Base-by-base conservation (phyloP, 37 sponge, comb jelly and placozoan genomes). In the Eunapius fragilis region DNA sequence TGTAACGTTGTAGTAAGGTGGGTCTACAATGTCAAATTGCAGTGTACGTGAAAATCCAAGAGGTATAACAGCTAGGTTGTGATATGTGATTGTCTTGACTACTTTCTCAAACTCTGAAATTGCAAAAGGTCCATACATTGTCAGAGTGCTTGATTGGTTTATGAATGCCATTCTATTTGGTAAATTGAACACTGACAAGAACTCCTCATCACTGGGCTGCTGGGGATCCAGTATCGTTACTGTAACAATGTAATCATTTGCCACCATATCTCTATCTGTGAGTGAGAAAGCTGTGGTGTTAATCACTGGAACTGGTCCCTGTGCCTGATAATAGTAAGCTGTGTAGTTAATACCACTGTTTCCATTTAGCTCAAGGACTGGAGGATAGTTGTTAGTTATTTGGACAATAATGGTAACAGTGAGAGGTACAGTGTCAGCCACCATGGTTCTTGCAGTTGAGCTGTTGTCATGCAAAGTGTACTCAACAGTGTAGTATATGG, bases 301-400 rank as follows among this genome's bases (percentile, higher is more conserved):
- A 11, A 92, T 87, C 31, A 85, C 72, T 31, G 84, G 69, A 19
- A 92, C 86, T 69, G 96, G 90, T 25, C 83, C 85, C 14, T 76
- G 79, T 32, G 88, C 96, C 68, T 92, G 89, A 75, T 81, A 67
- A 85, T 86, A 92, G 17, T 25, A 38, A 4, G 96, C 81, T 27
- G 70, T 36, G 49, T 70, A 92, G 70, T 92, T 85, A 0, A 33
- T n/a, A 58, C 58, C 17, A 82, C 1, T 25, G 27, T 17, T 69
- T 50, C 95, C 95, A 86, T 89, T 91, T 10, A 89, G 58, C 49
- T 94, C 92, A 17, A 94, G 25, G 25, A 91, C 84, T 26, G 95
- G 95, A 78, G 94, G 75, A 58, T 80, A 85, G 23, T 85, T 74
- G 70, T 94, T 94, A 2, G 91, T 80, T 32, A 81, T 82, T 28